Base-by-base conservation (phyloP, 2,797 vertebrate genomes). In the Prunella strophiata region DNA sequence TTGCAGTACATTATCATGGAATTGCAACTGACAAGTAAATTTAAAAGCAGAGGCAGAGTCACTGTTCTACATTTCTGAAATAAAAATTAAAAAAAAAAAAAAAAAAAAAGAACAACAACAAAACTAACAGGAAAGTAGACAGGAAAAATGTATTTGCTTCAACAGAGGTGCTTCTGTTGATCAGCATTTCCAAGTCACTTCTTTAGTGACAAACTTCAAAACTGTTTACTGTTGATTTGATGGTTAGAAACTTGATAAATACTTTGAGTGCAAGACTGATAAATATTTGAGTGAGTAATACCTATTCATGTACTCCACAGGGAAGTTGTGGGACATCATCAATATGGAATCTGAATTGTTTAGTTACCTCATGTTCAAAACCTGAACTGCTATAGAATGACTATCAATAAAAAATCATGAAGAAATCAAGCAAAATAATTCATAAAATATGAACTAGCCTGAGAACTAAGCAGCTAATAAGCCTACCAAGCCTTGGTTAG, bases 91-190 rank as follows among this genome's bases (percentile, higher is more conserved):
- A 13, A 27, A 34, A 29, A 13, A 27, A 13, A 27, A 34, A 29
- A 13, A 27, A 7, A 50, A 17, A 47, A 13, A 7, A 13, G 1
- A 13, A 45, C 0, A 7, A 13, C 0, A 13, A 45, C 0, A 34
- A 10, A 77, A 32, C 16, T 32, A 79, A 29, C 11, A 65, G n/a
- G 8, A 73, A 50, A 59, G 12, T 8, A 57, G 36, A 55, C 7
- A 78, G 51, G 40, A 78, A 89, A 87, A 59, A 55, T 1, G 0
- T 16, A 25, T 65, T 66, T n/a, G 5, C 67, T 89, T 85, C 72
- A 73, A 5, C 11, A 18, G 52, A 90, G 13, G 4, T 40, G 27
- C 23, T 62, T 62, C 25, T 47, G 36, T 50, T 76, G 20, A 70
- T 50, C 40, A 77, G 15, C 21, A 36, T 63, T 77, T 87, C 50